Conservation (phyloP, 1,140 invertebrate genomes). For the Lordiphosa collinella region DNA sequence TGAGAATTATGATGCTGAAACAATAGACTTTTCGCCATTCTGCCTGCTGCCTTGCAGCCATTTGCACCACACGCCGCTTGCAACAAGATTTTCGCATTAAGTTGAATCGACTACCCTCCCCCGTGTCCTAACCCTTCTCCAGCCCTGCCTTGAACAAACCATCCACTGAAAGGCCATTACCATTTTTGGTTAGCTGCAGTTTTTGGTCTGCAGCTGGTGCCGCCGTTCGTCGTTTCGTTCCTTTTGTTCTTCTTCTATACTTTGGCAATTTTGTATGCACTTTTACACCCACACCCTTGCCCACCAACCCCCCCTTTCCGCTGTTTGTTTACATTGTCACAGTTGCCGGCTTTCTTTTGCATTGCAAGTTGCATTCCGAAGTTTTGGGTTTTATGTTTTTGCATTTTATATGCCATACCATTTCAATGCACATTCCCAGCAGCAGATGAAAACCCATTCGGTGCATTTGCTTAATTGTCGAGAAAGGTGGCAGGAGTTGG, state of each 20-base stretch:
- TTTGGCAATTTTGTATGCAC: constrained; percentile 73
- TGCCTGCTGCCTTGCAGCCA: constrained; percentile 23
- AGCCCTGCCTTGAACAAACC: background rate
- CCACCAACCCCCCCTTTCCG: constrained; percentile 21
- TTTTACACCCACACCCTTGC: constrained; percentile 31
- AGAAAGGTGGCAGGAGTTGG: constrained; percentile 6
- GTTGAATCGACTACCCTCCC: constrained; percentile 24
- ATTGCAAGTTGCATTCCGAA: constrained; percentile 60
- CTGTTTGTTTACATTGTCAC: constrained; percentile 72
- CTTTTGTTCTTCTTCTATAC: constrained; percentile 57
- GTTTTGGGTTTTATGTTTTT: constrained; percentile 68
- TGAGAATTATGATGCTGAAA: constrained; percentile 74
- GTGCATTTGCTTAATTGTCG: constrained; percentile 65
- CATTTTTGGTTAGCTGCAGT: constrained; percentile 64
- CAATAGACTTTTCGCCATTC: constrained; percentile 70
- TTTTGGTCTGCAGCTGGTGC: constrained; percentile 41
- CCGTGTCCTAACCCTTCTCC: background rate
- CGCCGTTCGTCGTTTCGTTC: constrained; percentile 41
- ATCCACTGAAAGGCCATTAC: constrained; percentile 59
- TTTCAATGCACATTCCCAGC: constrained; percentile 11
- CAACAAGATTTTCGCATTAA: constrained; percentile 77
- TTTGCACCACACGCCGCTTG: constrained; percentile 56
- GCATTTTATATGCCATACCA: constrained; percentile 61
- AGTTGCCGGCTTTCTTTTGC: constrained; percentile 61
- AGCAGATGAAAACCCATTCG: constrained; percentile 25